These are phyloP conservation scores for Bambusicola thoracicus DNA, from an alignment of 2,113 vertebrate genomes.

Conservation along the genomic window DNA sequence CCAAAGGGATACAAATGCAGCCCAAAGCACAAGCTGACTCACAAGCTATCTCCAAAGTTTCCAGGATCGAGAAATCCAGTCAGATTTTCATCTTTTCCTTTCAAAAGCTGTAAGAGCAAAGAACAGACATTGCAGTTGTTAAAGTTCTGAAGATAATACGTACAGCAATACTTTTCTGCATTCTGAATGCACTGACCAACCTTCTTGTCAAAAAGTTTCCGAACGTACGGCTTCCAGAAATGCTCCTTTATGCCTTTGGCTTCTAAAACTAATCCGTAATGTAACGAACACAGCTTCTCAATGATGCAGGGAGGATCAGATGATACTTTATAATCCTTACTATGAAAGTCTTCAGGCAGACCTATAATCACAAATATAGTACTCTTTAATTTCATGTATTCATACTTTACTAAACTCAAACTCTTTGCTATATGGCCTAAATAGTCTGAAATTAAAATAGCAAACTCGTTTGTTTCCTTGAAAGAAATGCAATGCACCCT, in stretches of 20 bases:
- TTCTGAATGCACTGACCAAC: constrained; percentile 65
- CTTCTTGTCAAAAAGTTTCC: constrained; percentile 93
- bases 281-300: constrained; percentile 89
- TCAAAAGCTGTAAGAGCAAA: constrained; percentile 83
- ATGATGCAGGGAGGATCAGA: constrained; percentile 88
- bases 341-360: constrained; percentile 87
- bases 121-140: not conserved
- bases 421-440: not conserved
- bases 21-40: constrained; percentile 65
- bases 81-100: constrained; percentile 90
- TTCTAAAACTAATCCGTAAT: constrained; percentile 92
- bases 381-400: not conserved
- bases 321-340: constrained; percentile 85
- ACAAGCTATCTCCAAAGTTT: constrained; percentile 94
- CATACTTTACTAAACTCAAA: not conserved
- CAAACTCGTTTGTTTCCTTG: not conserved
- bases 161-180: not conserved
- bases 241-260: constrained; percentile 96
- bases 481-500: not conserved
- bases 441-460: not conserved
- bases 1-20: not conserved
- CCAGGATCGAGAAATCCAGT: constrained; percentile 92
- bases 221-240: constrained; percentile 96
- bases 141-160: not conserved
- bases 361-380: constrained; percentile 70